Evolutionary conservation across 2,888 invertebrate genomes (phyloP).

Genomic region (Callyntrura sp.): DNA sequence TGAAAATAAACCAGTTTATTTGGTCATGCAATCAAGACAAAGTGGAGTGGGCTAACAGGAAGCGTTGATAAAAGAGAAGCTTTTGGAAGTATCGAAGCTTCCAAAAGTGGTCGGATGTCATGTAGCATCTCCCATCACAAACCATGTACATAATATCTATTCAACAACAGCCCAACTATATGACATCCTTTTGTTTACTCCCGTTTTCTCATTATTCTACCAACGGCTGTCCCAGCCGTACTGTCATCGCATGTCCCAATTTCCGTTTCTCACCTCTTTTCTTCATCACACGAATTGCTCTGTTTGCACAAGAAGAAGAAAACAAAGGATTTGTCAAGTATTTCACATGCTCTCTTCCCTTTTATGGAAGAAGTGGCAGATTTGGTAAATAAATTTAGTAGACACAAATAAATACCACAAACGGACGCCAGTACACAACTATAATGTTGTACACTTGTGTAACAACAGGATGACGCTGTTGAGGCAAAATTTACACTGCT

Average conservation of each 20-base stretch:
- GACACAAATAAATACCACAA: neutral
- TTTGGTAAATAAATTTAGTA: neutral
- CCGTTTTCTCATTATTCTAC: neutral
- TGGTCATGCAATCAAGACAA: constrained; percentile 40
- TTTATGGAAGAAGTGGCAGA: neutral
- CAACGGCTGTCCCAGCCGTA: neutral
- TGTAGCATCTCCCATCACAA: constrained; percentile 35
- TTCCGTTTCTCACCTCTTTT: constrained; percentile 38
- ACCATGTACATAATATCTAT: neutral
- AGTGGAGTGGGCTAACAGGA: neutral
- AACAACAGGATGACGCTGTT: neutral
- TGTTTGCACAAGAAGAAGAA: constrained; percentile 58
- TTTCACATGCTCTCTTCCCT: constrained; percentile 14
- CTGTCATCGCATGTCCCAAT: constrained; percentile 16
- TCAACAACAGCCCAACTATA: constrained; percentile 9
- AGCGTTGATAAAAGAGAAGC: neutral
- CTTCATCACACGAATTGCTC: neutral
- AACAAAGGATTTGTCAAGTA: constrained; percentile 69
- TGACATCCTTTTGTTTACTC: constrained; percentile 37
- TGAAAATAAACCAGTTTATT: constrained; percentile 32
- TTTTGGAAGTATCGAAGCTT: too few species aligned
- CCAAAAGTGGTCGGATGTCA: constrained; percentile 38
- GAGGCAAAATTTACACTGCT: neutral
- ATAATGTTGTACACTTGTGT: neutral
- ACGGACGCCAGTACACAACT: neutral